Percentiles rank a stretch among this genome's conserved stretches.
Conservation (phyloP, 2,888 invertebrate species). For the Meganola albula region DNA sequence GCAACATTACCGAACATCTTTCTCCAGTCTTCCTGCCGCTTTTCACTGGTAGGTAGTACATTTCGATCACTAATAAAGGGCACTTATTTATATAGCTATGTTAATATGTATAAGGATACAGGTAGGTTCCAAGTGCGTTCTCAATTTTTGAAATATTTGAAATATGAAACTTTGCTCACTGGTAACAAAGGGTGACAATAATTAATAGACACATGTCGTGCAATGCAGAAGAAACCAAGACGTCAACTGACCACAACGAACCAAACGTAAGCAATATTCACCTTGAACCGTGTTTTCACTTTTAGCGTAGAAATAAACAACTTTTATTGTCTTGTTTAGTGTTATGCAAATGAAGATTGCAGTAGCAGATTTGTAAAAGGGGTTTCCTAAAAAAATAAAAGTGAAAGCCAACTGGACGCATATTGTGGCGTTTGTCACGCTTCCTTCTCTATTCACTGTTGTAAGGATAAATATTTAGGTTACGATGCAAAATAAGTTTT, state of each 20-base stretch:
- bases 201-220: slow-evolving; percentile 51
- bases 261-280: slow-evolving; percentile 37
- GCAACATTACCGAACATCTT: too few relatives aligned
- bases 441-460: slow-evolving; percentile 59
- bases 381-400: slow-evolving; percentile 67
- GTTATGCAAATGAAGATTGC: slow-evolving; percentile 68
- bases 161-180: too few relatives aligned
- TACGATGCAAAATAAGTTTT: slow-evolving; percentile 73
- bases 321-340: slow-evolving; percentile 61
- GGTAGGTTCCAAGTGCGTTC: too few relatives aligned
- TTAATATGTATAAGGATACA: too few relatives aligned
- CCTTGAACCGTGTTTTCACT: slow-evolving; percentile 72
- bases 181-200: too few relatives aligned
- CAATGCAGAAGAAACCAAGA: slow-evolving; percentile 54
- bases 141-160: too few relatives aligned
- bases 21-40: too few relatives aligned
- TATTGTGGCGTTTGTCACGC: slow-evolving; percentile 60
- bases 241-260: slow-evolving; percentile 53
- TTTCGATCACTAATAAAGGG: too few relatives aligned
- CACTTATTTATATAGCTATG: too few relatives aligned
- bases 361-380: slow-evolving; percentile 65
- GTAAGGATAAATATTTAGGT: slow-evolving; percentile 71
- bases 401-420: slow-evolving; percentile 71
- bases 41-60: too few relatives aligned
- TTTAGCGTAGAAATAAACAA: slow-evolving; percentile 65